phyloP scores from a whole-genome alignment of 1,140 invertebrate genomes.

The Nixonia krombeini region DNA sequence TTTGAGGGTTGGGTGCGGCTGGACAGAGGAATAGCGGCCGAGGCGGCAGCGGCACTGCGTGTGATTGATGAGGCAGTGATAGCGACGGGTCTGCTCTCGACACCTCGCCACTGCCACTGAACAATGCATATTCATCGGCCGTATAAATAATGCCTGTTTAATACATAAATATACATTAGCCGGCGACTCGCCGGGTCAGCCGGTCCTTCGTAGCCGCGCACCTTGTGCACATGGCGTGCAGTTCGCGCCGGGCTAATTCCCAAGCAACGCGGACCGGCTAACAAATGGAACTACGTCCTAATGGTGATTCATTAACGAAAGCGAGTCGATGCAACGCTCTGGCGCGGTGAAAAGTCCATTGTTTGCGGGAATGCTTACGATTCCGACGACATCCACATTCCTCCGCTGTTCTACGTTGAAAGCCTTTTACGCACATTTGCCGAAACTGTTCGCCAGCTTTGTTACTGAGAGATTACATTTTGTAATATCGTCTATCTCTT shows the following conservation, averaged over 20 bases:
- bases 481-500: too few relatives aligned
- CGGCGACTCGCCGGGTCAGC: background rate
- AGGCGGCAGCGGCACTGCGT: constrained; percentile 49
- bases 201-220: constrained; percentile 1
- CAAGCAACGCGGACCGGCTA: background rate
- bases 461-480: too few relatives aligned
- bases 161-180: constrained; percentile 69
- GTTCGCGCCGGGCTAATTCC: background rate
- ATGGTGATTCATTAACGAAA: background rate
- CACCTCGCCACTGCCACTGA: constrained; percentile 67
- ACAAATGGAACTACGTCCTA: background rate
- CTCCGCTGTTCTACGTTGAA: too few relatives aligned
- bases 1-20: background rate
- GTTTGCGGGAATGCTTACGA: too few relatives aligned
- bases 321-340: background rate
- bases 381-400: too few relatives aligned
- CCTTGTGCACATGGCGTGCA: constrained; percentile 6
- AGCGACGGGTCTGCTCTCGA: constrained; percentile 70
- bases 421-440: too few relatives aligned
- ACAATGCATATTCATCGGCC: constrained; percentile 70
- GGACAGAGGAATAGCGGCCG: constrained; percentile 9
- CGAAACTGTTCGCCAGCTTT: too few relatives aligned
- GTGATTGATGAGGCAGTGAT: constrained; percentile 71
- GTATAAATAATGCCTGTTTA: constrained; percentile 71
- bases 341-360: too few relatives aligned